These are phyloP conservation scores for Ptyas mucosa DNA, from an alignment of 2,113 vertebrate genomes.

Conservation along the genomic window DNA sequence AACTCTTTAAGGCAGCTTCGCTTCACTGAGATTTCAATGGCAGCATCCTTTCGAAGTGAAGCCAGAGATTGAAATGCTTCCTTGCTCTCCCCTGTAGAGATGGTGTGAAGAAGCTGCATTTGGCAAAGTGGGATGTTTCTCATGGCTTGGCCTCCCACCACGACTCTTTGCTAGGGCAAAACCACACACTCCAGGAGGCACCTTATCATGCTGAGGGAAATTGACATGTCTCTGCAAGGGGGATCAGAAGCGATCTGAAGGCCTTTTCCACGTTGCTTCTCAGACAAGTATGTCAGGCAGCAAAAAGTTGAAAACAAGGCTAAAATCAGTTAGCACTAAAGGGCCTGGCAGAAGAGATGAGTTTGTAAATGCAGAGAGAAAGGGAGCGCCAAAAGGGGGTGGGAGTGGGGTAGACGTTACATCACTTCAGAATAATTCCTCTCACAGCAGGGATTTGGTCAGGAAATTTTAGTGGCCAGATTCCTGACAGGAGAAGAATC, in stretches of 20 bases:
- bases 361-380: not conserved
- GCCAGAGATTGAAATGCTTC: not conserved
- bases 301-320: not conserved
- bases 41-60: not conserved
- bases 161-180: not conserved
- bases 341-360: not conserved
- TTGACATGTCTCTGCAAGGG: not conserved
- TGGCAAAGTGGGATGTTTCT: not conserved
- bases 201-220: not conserved
- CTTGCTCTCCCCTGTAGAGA: not conserved
- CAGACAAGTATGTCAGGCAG: not conserved
- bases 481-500: not conserved
- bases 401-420: not conserved
- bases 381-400: not conserved
- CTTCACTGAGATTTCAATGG: not conserved
- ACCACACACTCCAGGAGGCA: not conserved
- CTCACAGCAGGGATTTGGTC: not conserved
- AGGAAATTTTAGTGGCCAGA: not conserved
- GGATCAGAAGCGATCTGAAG: not conserved
- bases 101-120: not conserved
- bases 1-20: not conserved
- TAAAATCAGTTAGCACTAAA: not conserved
- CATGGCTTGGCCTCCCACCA: not conserved
- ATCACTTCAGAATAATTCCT: not conserved
- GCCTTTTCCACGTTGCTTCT: not conserved